A percentile compares a stretch with the other conserved stretches of the same genome.
Conservation (phyloP, 92 coral and sea anemone genomes). For the Parazoanthus atlanticus region DNA sequence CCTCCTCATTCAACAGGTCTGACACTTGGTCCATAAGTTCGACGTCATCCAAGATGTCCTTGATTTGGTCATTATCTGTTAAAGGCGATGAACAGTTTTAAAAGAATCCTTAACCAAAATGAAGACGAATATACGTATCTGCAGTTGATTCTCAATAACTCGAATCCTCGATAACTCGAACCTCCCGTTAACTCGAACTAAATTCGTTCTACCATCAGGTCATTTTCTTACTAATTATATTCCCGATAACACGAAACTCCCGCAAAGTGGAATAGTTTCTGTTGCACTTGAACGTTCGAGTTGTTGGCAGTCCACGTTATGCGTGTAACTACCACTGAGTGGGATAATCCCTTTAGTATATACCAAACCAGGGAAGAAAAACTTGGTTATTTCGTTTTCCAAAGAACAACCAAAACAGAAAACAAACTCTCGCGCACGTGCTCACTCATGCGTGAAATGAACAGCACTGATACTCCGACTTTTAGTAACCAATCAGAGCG, state of each 20-base stretch:
- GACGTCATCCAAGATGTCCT: constrained; percentile 76
- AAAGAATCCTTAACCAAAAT: no score
- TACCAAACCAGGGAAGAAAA: neutral
- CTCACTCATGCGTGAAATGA: no score
- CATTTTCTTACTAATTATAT: neutral
- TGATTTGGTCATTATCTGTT: constrained; percentile 71
- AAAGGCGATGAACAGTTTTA: neutral
- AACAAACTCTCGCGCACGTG: no score
- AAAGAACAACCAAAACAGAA: no score
- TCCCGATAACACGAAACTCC: neutral
- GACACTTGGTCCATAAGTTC: constrained; percentile 75
- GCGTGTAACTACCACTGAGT: neutral
- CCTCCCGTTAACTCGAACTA: neutral
- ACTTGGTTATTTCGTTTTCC: no score
- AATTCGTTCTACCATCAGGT: neutral
- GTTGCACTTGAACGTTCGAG: neutral
- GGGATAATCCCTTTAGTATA: neutral
- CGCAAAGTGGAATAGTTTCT: neutral
- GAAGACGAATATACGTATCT: neutral
- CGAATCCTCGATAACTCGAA: no score
- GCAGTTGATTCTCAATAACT: neutral
- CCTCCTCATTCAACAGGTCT: constrained; percentile 74
- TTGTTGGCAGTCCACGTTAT: neutral
- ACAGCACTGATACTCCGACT: no score
- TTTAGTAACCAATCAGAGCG: no score